These are phyloP conservation scores for Zaprionus ghesquierei DNA, from an alignment of 1,140 invertebrate genomes.

Conservation along the genomic window DNA sequence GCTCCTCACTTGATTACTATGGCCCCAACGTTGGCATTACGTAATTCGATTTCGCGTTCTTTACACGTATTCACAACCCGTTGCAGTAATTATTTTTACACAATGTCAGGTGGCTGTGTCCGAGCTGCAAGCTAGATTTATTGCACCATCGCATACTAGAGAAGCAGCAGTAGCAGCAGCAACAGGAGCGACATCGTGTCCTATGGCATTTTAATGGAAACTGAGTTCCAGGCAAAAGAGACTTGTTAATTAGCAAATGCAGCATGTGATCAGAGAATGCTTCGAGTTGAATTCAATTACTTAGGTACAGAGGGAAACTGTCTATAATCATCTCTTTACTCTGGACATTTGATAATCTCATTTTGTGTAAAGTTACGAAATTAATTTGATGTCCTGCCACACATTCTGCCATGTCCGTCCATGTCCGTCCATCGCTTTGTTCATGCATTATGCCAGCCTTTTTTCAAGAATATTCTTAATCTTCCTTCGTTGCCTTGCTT, in stretches of 20 bases:
- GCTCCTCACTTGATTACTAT: slow-evolving; percentile 3
- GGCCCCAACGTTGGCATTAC: slow-evolving; percentile 16
- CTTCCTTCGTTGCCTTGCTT: background rate
- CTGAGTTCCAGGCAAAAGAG: background rate
- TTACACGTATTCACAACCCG: slow-evolving; percentile 28
- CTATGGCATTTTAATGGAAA: slow-evolving; percentile 24
- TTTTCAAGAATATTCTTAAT: slow-evolving; percentile 20
- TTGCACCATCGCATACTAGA: slow-evolving; percentile 10
- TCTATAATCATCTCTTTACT: background rate
- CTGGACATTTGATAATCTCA: background rate
- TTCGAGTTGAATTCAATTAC: background rate
- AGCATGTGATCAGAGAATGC: background rate
- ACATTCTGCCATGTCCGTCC: background rate
- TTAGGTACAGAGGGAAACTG: background rate
- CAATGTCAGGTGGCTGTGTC: slow-evolving; percentile 34
- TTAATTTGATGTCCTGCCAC: background rate
- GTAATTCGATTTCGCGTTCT: slow-evolving; percentile 48
- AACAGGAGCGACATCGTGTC: background rate
- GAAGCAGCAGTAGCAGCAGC: background rate
- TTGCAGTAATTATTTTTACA: slow-evolving; percentile 35
- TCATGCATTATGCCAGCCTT: background rate
- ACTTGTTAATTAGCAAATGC: slow-evolving; percentile 1
- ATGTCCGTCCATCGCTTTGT: no score
- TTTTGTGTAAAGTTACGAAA: background rate
- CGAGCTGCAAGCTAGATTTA: slow-evolving; percentile 31